Evolutionary conservation across 2,797 vertebrate species (phyloP), one percentile per base, ranked within the genome.

Genomic region (Esox lucius): DNA sequence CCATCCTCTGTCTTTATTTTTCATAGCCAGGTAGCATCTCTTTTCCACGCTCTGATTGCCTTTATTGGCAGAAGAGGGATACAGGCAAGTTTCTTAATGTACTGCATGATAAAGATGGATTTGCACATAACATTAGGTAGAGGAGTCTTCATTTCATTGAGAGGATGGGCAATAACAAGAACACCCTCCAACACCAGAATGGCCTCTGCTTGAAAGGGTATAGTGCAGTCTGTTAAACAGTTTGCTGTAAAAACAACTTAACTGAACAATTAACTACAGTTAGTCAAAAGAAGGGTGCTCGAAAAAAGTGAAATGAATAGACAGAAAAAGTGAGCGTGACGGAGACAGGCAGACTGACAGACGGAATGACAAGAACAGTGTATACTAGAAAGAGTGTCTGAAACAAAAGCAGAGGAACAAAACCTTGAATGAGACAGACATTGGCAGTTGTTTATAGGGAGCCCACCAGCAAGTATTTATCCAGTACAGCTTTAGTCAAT

Each of bases 21-120:
- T 77, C 75, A 49, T 64, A 70, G 77, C 78, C 75, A 33, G 64
- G 42, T 72, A 75, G 78, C 64, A 39, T 48, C 28, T 42, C 5
- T 46, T 46, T 24, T 84, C 84, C 79, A 80, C 1, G 85, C 89
- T 91, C 90, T 85, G 88, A 90, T 90, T 87, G 88, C 85, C 84
- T 91, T 88, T 86, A 86, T 84, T 91, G 90, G 87, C 88, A 82
- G 82, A 68, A 72, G 77, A 78, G 73, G 84, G 85, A 89, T 84
- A 84, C 83, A 53, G 71, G 76, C 56, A 24, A 71, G 74, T 76
- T 84, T 87, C 78, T 86, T 8, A 76, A 80, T 87, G 87, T 68
- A 0, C 81, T 77, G 81, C 85, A 80, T 81, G 84, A 91, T 90
- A 84, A 91, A 88, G 90, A 92, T 83, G 83, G 88, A 91, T 89